phyloP scores from a whole-genome alignment of 2,888 invertebrate genomes.

The Eupithecia inturbata region DNA sequence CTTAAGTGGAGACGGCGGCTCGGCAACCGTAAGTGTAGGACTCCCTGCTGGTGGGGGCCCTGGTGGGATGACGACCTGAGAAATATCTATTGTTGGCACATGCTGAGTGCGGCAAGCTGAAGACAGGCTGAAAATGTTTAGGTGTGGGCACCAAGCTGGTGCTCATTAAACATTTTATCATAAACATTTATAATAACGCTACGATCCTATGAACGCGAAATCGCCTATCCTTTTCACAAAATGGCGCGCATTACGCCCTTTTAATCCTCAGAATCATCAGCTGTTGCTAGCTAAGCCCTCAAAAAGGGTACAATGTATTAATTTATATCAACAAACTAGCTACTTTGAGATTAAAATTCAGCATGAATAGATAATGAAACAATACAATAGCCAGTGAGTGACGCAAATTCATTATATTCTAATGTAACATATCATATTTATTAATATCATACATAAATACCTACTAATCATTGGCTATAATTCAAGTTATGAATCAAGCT shows the following conservation, averaged over 20 bases:
- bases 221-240: too few relatives aligned
- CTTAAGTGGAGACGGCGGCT: not conserved
- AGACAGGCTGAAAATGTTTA: too few relatives aligned
- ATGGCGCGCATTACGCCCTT: too few relatives aligned
- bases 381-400: slow-evolving; percentile 44
- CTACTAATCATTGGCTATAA: slow-evolving; percentile 34
- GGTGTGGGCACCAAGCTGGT: too few relatives aligned
- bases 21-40: not conserved
- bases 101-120: too few relatives aligned
- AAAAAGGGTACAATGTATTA: not conserved
- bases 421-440: slow-evolving; percentile 19
- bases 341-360: slow-evolving; percentile 11
- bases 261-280: not conserved
- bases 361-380: slow-evolving; percentile 29
- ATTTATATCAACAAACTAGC: not conserved
- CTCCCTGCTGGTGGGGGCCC: not conserved
- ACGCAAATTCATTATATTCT: slow-evolving; percentile 47
- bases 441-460: slow-evolving; percentile 5
- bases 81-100: too few relatives aligned
- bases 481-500: slow-evolving; percentile 47
- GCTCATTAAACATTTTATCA: too few relatives aligned
- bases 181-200: too few relatives aligned
- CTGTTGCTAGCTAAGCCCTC: not conserved
- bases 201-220: too few relatives aligned
- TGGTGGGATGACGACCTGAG: too few relatives aligned